phyloP scores from a whole-genome alignment of 2,797 vertebrate genomes.

The Decapterus maruadsi region DNA sequence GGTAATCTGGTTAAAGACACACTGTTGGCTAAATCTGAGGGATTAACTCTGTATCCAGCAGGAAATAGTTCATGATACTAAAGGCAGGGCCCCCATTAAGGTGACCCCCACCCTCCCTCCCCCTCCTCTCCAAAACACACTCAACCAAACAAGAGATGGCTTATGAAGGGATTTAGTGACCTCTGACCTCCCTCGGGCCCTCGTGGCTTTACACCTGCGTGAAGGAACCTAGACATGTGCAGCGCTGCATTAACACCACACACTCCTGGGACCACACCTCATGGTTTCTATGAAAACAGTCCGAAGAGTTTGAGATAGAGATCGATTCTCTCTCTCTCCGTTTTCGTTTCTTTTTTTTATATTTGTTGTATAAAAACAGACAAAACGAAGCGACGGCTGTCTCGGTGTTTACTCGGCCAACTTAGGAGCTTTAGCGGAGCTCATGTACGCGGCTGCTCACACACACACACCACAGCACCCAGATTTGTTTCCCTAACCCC shows the following conservation, averaged over 20 bases:
- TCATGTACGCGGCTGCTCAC: conserved; percentile 14
- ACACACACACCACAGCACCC: not conserved
- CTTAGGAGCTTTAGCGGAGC: not conserved
- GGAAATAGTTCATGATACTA: conserved; percentile 71
- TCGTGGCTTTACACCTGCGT: conserved; percentile 61
- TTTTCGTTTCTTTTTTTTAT: not conserved
- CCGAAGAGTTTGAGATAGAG: not conserved
- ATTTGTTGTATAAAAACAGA: conserved; percentile 1
- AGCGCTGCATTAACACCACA: conserved; percentile 42
- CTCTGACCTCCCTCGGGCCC: conserved; percentile 55
- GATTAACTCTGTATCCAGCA: conserved; percentile 70
- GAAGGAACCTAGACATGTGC: conserved; percentile 64
- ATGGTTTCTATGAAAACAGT: not conserved
- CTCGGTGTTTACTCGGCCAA: conserved; percentile 29
- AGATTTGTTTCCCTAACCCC: conserved; percentile 26
- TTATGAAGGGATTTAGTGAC: conserved; percentile 65
- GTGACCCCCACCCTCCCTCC: conserved; percentile 14
- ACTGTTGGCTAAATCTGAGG: conserved; percentile 64
- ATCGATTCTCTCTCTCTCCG: no score
- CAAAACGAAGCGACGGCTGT: not conserved
- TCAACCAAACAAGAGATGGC: conserved; percentile 43
- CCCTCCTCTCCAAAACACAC: conserved; percentile 40
- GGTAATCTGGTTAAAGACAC: conserved; percentile 77
- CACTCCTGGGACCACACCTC: conserved; percentile 15
- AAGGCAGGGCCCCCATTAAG: conserved; percentile 5